Evolutionary conservation across 2,113 vertebrate genomes (phyloP).

Genomic region (Danionella cerebrum): DNA sequence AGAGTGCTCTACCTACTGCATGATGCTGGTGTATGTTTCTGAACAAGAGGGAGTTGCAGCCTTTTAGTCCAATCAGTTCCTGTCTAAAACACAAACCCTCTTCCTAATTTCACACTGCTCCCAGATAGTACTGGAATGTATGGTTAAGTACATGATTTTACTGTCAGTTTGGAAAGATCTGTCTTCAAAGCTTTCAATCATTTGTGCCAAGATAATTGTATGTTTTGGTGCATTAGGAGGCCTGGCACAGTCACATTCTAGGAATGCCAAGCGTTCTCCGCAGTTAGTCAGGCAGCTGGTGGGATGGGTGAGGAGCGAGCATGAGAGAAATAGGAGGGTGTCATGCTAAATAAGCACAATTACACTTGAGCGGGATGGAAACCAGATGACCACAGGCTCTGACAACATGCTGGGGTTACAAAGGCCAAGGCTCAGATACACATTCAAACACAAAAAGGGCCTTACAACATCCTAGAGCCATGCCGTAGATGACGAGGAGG

Average conservation of each 20-base stretch:
- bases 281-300: constrained; percentile 37
- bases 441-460: constrained; percentile 8
- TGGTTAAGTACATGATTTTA: neutral
- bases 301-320: neutral
- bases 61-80: neutral
- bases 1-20: no score
- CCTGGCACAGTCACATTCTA: constrained; percentile 18
- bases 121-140: neutral
- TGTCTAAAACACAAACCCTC: neutral
- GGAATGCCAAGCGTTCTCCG: constrained; percentile 45
- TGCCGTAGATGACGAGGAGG: neutral
- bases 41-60: neutral
- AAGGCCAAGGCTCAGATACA: constrained; percentile 15
- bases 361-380: constrained; percentile 38
- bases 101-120: neutral
- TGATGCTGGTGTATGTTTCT: neutral
- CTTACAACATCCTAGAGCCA: neutral
- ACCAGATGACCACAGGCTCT: constrained; percentile 42
- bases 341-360: constrained; percentile 41
- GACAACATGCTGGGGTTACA: constrained; percentile 22
- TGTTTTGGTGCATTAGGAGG: neutral
- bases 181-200: neutral
- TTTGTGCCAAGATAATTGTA: neutral
- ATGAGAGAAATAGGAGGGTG: neutral
- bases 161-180: neutral